Conservation (phyloP, 2,888 invertebrate species). For the Anagyrus pseudococci region DNA sequence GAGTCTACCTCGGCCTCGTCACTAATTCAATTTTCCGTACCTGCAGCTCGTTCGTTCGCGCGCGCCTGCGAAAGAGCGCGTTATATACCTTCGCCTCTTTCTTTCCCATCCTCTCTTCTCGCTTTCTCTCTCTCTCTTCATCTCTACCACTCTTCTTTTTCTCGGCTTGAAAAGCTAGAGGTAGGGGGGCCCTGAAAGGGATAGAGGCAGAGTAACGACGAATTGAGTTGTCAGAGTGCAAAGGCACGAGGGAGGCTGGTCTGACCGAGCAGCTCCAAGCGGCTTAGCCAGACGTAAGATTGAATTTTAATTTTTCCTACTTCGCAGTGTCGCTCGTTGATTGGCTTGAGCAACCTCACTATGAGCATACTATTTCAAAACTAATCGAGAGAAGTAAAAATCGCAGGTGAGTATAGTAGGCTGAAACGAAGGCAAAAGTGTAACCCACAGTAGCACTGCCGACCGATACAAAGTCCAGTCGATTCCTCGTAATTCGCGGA, state of each 20-base stretch:
- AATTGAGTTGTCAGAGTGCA: conserved; percentile 37
- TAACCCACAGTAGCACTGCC: too few species aligned
- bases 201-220: conserved; percentile 19
- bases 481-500: too few species aligned
- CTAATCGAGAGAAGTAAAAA: too few species aligned
- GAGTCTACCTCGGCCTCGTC: conserved; percentile 36
- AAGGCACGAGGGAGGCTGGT: conserved; percentile 14
- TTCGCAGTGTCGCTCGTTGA: too few species aligned
- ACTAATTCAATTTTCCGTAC: conserved; percentile 41
- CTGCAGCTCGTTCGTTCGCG: conserved; percentile 9
- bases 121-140: neutral
- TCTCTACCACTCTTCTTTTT: conserved; percentile 1
- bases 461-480: too few species aligned
- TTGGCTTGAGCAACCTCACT: too few species aligned
- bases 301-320: conserved; percentile 34
- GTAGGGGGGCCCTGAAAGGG: neutral
- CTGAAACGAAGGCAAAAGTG: too few species aligned
- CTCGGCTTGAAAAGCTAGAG: conserved; percentile 29
- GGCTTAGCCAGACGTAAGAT: conserved; percentile 46
- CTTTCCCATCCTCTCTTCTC: neutral
- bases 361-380: too few species aligned
- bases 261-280: conserved; percentile 31
- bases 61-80: too few species aligned
- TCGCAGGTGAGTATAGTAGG: too few species aligned
- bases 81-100: too few species aligned